These are phyloP conservation scores for Steinernema feltiae DNA, from an alignment of 1,140 invertebrate genomes.

Conservation along the genomic window DNA sequence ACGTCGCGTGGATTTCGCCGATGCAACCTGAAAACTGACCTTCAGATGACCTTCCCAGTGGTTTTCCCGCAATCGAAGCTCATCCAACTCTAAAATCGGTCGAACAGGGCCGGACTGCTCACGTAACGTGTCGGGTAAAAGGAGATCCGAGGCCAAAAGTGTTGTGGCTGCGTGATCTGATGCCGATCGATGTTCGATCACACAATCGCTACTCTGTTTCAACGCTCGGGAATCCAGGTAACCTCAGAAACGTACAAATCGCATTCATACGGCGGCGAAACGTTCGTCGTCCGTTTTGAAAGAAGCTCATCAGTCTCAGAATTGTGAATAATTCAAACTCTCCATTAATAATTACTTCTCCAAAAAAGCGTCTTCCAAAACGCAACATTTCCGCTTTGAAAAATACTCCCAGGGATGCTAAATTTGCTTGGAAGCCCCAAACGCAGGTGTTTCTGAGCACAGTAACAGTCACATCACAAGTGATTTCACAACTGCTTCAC, in stretches of 20 bases:
- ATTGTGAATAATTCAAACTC: not conserved
- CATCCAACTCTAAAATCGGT: constrained; percentile 79
- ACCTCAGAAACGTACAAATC: not conserved
- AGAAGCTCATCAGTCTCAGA: not conserved
- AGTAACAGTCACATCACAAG: too few species aligned
- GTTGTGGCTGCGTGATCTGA: constrained; percentile 81
- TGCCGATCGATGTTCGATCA: constrained; percentile 73
- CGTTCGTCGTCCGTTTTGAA: not conserved
- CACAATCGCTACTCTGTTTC: constrained; percentile 77
- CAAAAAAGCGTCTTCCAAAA: too few species aligned
- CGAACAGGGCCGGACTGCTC: constrained; percentile 83
- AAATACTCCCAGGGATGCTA: too few species aligned
- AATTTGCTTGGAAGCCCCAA: too few species aligned
- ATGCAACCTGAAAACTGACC: too few species aligned
- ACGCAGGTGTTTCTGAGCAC: too few species aligned
- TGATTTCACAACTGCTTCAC: not conserved
- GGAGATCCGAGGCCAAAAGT: constrained; percentile 79
- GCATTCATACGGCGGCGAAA: too few species aligned
- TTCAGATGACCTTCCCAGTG: constrained; percentile 72
- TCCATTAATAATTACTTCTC: not conserved
- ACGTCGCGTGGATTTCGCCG: too few species aligned
- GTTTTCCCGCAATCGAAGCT: constrained; percentile 81
- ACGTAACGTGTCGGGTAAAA: constrained; percentile 76
- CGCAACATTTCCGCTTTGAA: too few species aligned
- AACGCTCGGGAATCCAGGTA: constrained; percentile 65